phyloP scores from a whole-genome alignment of 2,797 vertebrate genomes.

The Sebastes variabilis region DNA sequence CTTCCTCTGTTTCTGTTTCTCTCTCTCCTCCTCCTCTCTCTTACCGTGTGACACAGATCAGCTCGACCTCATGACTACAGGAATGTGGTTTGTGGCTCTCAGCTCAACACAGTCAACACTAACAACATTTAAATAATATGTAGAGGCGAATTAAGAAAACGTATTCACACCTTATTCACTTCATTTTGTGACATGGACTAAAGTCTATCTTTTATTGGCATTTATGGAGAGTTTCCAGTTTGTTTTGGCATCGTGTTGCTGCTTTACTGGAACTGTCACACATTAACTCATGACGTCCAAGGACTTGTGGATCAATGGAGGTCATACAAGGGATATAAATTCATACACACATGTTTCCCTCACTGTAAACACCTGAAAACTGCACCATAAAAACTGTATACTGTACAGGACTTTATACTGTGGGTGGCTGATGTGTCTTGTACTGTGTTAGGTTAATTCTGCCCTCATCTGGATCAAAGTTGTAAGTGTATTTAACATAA shows the following conservation, averaged over 20 bases:
- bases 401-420: background rate
- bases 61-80: slow-evolving; percentile 79
- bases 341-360: background rate
- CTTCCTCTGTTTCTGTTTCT: slow-evolving; percentile 22
- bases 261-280: slow-evolving; percentile 12
- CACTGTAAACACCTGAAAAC: background rate
- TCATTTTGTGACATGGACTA: background rate
- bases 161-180: background rate
- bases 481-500: background rate
- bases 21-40: slow-evolving; percentile 20
- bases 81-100: slow-evolving; percentile 71
- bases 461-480: slow-evolving; percentile 33
- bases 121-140: background rate
- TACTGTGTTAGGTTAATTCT: background rate
- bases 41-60: slow-evolving; percentile 80
- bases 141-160: background rate
- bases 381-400: background rate
- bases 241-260: background rate
- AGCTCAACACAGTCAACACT: background rate
- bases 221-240: background rate
- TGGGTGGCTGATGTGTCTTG: background rate
- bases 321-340: background rate
- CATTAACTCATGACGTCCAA: slow-evolving; percentile 13
- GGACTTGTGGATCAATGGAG: background rate
- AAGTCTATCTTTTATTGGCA: background rate